Evolutionary conservation across 2,888 invertebrate species (phyloP).

Genomic region (Gymnocheta viridis): DNA sequence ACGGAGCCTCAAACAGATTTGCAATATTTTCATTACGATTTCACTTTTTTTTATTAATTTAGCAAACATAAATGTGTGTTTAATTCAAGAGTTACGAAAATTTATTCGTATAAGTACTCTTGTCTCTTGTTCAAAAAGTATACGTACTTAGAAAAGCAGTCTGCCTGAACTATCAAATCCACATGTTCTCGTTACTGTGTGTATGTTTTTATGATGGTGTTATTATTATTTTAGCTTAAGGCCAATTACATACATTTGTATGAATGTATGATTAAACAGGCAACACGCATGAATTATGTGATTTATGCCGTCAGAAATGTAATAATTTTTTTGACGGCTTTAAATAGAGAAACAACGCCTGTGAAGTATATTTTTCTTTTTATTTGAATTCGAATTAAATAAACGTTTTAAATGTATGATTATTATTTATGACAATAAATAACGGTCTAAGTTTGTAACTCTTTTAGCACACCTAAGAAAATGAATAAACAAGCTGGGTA

Average conservation of each 20-base stretch:
- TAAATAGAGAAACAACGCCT: conserved; percentile 66
- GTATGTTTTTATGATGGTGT: conserved; percentile 38
- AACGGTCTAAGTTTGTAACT: conserved; percentile 50
- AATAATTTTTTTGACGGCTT: conserved; percentile 68
- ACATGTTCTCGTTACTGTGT: background rate
- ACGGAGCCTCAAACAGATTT: conserved; percentile 19
- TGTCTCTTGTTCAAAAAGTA: conserved; percentile 22
- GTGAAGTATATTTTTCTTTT: conserved; percentile 42
- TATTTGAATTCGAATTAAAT: conserved; percentile 54
- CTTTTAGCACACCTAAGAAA: conserved; percentile 41
- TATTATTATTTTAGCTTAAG: conserved; percentile 70
- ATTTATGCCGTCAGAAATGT: conserved; percentile 71
- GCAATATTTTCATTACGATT: conserved; percentile 29
- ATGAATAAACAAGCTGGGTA: background rate
- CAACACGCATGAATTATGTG: conserved; percentile 71
- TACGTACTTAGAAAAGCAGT: conserved; percentile 15
- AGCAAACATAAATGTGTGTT: conserved; percentile 44
- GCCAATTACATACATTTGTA: conserved; percentile 66
- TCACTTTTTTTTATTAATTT: background rate
- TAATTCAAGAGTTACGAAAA: conserved; percentile 49
- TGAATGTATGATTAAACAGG: conserved; percentile 60
- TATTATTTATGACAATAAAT: conserved; percentile 64
- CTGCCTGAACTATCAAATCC: background rate
- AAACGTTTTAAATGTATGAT: conserved; percentile 54
- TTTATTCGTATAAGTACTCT: conserved; percentile 3